Evolutionary conservation across 2,888 invertebrate species (phyloP).

Genomic region (Megamerina dolium): DNA sequence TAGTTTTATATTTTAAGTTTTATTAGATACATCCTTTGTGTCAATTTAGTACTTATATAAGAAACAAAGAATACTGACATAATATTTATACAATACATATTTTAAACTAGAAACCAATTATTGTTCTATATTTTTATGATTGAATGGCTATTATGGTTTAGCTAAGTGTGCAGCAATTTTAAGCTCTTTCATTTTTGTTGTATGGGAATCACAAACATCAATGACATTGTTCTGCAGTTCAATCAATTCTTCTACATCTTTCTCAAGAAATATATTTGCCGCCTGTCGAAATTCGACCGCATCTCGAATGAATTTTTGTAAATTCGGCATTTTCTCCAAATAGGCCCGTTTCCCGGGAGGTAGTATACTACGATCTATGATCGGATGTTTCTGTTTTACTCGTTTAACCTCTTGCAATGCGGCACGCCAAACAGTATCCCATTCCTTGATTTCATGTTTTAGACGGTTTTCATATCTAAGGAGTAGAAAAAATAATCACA

Average conservation of each 20-base stretch:
- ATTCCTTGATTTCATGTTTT: conserved; percentile 26
- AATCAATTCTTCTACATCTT: conserved; percentile 24
- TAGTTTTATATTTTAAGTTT: too few species aligned
- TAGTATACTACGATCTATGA: conserved; percentile 22
- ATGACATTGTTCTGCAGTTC: conserved; percentile 25
- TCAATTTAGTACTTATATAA: too few species aligned
- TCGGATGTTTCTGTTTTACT: conserved; percentile 16
- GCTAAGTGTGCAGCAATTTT: conserved; percentile 20
- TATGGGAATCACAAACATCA: conserved; percentile 19
- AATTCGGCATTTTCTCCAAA: conserved; percentile 27
- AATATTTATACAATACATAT: too few species aligned
- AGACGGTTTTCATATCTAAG: conserved; percentile 27
- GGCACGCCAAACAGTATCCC: conserved; percentile 20
- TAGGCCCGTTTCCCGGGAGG: conserved; percentile 30
- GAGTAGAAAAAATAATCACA: too few species aligned
- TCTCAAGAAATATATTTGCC: conserved; percentile 25
- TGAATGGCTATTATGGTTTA: conserved; percentile 5
- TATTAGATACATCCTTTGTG: conserved; percentile 4
- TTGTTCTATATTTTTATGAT: neutral
- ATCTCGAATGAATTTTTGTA: conserved; percentile 31
- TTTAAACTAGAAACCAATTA: neutral
- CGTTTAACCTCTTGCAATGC: conserved; percentile 1
- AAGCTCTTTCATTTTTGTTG: conserved; percentile 13
- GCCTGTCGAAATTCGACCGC: conserved; percentile 29
- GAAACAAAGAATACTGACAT: too few species aligned